Evolutionary conservation across 2,113 vertebrate species (phyloP).

Genomic region (Mastomys natalensis): DNA sequence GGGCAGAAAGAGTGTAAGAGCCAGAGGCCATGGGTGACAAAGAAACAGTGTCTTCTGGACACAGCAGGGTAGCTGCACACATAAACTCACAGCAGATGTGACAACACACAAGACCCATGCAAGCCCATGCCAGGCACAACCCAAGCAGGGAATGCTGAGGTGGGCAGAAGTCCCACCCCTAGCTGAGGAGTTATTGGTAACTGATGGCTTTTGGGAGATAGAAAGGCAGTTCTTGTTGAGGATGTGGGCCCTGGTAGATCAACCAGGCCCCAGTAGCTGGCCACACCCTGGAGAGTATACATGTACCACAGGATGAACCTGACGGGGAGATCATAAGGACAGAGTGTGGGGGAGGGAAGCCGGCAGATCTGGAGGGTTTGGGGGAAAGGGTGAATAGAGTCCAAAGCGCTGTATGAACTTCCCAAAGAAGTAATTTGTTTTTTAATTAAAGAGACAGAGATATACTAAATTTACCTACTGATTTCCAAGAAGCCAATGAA

Average conservation of each 20-base stretch:
- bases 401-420: not conserved
- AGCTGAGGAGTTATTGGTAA: not conserved
- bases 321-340: not conserved
- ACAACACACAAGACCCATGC: not conserved
- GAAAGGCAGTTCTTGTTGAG: not conserved
- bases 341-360: not conserved
- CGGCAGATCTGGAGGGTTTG: not conserved
- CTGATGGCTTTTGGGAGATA: not conserved
- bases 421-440: not conserved
- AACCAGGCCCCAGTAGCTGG: not conserved
- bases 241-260: not conserved
- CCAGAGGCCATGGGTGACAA: not conserved
- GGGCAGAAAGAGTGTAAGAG: not conserved
- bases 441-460: not conserved
- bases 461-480: not conserved
- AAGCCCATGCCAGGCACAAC: not conserved
- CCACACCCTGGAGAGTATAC: not conserved
- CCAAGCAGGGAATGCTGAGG: not conserved
- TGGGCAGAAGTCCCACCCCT: too few relatives aligned
- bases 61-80: not conserved
- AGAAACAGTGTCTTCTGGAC: not conserved
- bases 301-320: not conserved
- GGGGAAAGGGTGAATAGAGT: not conserved
- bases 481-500: not conserved
- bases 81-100: not conserved